Conservation (phyloP, 2,113 vertebrate species). For the Empidonax traillii region DNA sequence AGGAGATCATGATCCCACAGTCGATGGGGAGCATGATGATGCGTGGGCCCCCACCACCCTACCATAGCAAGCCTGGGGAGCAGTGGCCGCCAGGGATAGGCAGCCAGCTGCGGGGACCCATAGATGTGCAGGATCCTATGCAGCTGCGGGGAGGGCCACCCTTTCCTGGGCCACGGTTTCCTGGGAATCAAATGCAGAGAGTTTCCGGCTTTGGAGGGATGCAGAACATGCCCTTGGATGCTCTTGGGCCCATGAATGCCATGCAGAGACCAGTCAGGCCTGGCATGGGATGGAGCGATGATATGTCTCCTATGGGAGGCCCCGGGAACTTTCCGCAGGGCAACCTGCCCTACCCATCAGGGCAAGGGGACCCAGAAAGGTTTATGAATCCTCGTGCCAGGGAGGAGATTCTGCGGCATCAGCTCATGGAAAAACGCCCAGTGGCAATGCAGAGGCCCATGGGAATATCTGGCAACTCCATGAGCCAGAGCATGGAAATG, state of each 20-base stretch:
- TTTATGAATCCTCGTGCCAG: slow-evolving; percentile 82
- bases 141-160: slow-evolving; percentile 78
- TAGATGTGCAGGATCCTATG: slow-evolving; percentile 80
- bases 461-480: slow-evolving; percentile 67
- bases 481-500: slow-evolving; percentile 86
- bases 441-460: slow-evolving; percentile 82
- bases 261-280: slow-evolving; percentile 83
- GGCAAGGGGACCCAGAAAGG: slow-evolving; percentile 86
- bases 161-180: slow-evolving; percentile 80
- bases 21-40: slow-evolving; percentile 85
- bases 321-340: slow-evolving; percentile 81
- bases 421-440: slow-evolving; percentile 87
- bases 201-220: slow-evolving; percentile 81
- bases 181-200: slow-evolving; percentile 82
- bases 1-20: slow-evolving; percentile 88
- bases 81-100: slow-evolving; percentile 83
- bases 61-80: slow-evolving; percentile 94
- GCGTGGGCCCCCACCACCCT: slow-evolving; percentile 92
- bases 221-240: slow-evolving; percentile 85
- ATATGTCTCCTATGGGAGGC: slow-evolving; percentile 85
- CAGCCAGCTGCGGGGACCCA: slow-evolving; percentile 73
- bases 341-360: slow-evolving; percentile 75
- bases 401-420: slow-evolving; percentile 91
- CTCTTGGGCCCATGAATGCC: slow-evolving; percentile 79
- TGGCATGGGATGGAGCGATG: slow-evolving; percentile 89